Evolutionary conservation across 2,888 invertebrate genomes (phyloP).

Genomic region (Lobophora halterata): DNA sequence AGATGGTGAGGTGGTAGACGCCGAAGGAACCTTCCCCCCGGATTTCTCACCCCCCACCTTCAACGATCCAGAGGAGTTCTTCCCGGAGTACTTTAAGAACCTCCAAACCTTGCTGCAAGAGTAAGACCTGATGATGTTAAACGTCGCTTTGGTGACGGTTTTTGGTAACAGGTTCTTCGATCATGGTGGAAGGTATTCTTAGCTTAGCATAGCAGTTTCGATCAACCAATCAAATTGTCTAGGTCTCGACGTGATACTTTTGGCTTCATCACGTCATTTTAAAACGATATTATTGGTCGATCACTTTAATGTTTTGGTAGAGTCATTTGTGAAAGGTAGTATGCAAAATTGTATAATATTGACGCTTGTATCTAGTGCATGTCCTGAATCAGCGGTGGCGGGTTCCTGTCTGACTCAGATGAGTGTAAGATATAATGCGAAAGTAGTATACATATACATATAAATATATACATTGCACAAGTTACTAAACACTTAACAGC

Average conservation of each 20-base stretch:
- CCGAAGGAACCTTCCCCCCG: slow-evolving; percentile 30
- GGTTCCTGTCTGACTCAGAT: neutral
- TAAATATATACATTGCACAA: neutral
- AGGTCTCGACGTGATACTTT: no score
- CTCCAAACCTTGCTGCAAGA: slow-evolving; percentile 59
- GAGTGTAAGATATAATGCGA: neutral
- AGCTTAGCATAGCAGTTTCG: no score
- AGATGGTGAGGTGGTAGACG: slow-evolving; percentile 45
- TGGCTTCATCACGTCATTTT: no score
- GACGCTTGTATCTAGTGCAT: neutral
- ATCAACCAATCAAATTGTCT: no score
- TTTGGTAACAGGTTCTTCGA: slow-evolving; percentile 21
- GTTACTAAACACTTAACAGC: slow-evolving; percentile 1
- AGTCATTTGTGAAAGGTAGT: no score
- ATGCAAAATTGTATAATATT: neutral
- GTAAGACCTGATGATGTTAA: slow-evolving; percentile 52
- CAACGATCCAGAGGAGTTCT: slow-evolving; percentile 46
- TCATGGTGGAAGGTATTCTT: slow-evolving; percentile 17
- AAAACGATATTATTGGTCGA: no score
- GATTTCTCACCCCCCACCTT: slow-evolving; percentile 27
- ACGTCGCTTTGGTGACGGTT: slow-evolving; percentile 60
- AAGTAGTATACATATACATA: neutral
- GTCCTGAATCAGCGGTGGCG: neutral
- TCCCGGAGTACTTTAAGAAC: slow-evolving; percentile 62
- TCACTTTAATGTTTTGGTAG: no score